Evolutionary conservation across 1,140 invertebrate genomes (phyloP).

Genomic region (Goniozus legneri): DNA sequence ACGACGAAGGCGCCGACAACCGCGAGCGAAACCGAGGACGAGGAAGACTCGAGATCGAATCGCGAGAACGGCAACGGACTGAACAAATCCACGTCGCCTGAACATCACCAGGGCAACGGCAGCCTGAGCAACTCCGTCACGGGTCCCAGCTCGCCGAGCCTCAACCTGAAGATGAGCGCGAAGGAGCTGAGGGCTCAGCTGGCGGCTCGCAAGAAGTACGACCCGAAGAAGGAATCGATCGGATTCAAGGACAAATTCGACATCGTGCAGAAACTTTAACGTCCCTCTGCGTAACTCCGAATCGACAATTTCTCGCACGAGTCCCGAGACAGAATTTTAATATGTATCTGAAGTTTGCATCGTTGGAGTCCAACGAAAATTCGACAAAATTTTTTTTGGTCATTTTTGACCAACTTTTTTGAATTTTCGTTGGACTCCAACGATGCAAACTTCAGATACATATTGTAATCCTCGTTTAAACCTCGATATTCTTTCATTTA

Average conservation of each 20-base stretch:
- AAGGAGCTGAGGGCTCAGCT: conserved; percentile 83
- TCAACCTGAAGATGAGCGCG: conserved; percentile 83
- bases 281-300: not conserved
- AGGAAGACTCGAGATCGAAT: conserved; percentile 35
- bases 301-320: conserved; percentile 4
- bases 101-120: conserved; percentile 25
- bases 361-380: too few species aligned
- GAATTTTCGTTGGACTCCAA: too few species aligned
- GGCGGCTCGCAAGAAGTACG: conserved; percentile 79
- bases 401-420: too few species aligned
- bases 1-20: conserved; percentile 25
- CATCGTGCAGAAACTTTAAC: conserved; percentile 83
- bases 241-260: conserved; percentile 89
- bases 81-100: too few species aligned
- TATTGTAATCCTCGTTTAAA: too few species aligned
- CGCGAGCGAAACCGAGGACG: conserved; percentile 29
- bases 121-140: conserved; percentile 21
- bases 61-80: conserved; percentile 38
- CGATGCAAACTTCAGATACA: too few species aligned
- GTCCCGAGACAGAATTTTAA: too few species aligned
- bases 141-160: conserved; percentile 27
- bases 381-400: too few species aligned
- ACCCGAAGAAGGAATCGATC: conserved; percentile 83
- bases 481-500: too few species aligned
- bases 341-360: too few species aligned